phyloP scores from a whole-genome alignment of 2,888 invertebrate genomes.

The Siphonodentalium dalli region DNA sequence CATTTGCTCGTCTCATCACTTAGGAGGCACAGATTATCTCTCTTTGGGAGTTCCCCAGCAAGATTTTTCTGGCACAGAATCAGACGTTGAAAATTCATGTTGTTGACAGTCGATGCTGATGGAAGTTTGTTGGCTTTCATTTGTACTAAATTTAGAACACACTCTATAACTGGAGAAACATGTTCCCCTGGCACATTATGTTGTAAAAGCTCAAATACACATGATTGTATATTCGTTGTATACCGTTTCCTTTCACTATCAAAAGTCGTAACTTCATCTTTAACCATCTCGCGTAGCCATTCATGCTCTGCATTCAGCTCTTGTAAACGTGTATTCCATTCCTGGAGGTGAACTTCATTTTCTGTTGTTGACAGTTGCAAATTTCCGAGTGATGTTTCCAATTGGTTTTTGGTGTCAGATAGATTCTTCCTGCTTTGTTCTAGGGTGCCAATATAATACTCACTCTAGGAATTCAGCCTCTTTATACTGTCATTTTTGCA shows the following conservation, averaged over 20 bases:
- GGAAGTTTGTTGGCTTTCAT: slow-evolving; percentile 3
- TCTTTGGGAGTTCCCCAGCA: too few species aligned
- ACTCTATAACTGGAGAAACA: slow-evolving; percentile 6
- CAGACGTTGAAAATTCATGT: slow-evolving; percentile 5
- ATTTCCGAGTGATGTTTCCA: too few species aligned
- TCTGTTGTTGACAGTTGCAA: too few species aligned
- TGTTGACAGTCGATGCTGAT: slow-evolving; percentile 1
- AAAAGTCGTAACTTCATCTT: background rate
- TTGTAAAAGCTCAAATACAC: slow-evolving; percentile 5
- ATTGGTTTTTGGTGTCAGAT: too few species aligned
- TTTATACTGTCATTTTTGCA: too few species aligned
- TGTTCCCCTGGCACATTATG: slow-evolving; percentile 3
- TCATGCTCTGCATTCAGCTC: background rate
- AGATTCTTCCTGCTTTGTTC: too few species aligned
- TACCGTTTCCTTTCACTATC: slow-evolving; percentile 4
- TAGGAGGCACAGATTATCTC: too few species aligned
- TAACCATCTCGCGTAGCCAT: background rate
- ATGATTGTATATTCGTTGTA: background rate
- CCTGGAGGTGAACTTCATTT: background rate
- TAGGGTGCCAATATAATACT: too few species aligned
- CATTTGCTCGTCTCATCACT: too few species aligned
- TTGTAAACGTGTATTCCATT: background rate
- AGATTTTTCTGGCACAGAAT: slow-evolving; percentile 4
- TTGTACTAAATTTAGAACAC: slow-evolving; percentile 1
- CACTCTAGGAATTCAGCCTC: too few species aligned